Percentiles rank a stretch among this genome's conserved stretches.
phyloP scores from a whole-genome alignment of 2,113 vertebrate species.

The Capreolus pygargus region DNA sequence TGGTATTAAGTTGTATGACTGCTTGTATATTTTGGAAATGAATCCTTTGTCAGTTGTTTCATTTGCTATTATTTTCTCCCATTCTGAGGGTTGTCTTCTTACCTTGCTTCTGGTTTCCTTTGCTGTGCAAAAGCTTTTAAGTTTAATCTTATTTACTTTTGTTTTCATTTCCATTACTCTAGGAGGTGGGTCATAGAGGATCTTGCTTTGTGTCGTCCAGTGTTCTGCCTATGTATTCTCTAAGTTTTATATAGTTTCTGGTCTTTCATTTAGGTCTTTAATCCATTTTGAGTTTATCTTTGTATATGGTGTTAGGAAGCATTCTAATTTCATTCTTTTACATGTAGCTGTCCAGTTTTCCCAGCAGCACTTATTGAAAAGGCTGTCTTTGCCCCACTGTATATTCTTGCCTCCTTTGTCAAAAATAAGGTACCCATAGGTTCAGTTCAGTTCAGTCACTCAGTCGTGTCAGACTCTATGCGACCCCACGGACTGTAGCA shows the following conservation, averaged over 20 bases:
- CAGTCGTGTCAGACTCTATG: accelerated
- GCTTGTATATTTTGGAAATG: neutral
- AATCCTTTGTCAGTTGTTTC: neutral
- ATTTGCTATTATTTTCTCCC: neutral
- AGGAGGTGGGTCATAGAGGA: neutral
- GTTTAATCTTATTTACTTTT: neutral
- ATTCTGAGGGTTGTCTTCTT: neutral
- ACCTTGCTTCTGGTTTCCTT: neutral
- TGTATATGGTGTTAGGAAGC: neutral
- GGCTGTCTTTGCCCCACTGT: neutral
- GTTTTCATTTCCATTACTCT: neutral
- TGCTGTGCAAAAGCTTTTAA: neutral
- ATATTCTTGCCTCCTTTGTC: neutral
- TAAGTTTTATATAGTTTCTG: neutral
- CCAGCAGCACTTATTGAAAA: neutral
- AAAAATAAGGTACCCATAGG: neutral
- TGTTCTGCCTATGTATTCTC: neutral
- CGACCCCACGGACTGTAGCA: neutral
- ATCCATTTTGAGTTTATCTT: neutral
- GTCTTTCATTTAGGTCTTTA: neutral
- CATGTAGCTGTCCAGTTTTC: neutral
- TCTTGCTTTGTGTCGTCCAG: neutral
- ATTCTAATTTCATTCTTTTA: neutral
- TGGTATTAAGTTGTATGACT: neutral
- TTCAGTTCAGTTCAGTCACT: neutral